These are phyloP conservation scores for Hylaea fasciaria DNA, from an alignment of 2,888 invertebrate species.

Conservation along the genomic window DNA sequence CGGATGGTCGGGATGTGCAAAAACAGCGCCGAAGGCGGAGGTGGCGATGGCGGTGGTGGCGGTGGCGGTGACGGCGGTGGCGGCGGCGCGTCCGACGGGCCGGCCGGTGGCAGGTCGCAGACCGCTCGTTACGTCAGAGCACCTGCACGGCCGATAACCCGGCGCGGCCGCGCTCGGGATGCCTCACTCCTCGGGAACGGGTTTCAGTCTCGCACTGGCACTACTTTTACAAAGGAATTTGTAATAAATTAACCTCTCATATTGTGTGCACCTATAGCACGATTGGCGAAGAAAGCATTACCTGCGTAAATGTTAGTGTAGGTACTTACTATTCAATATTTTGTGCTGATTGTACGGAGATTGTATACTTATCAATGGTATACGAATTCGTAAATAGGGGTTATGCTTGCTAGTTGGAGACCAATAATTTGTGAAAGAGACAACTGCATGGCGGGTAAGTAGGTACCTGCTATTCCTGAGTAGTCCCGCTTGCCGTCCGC, in stretches of 20 bases:
- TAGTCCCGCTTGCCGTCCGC: background rate
- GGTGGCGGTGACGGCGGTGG: slow-evolving; percentile 15
- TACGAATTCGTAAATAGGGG: no score
- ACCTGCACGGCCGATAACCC: slow-evolving; percentile 31
- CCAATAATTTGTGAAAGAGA: no score
- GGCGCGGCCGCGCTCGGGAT: slow-evolving; percentile 3
- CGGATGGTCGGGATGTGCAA: slow-evolving; percentile 4
- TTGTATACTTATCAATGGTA: no score
- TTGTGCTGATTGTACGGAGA: no score
- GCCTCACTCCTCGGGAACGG: slow-evolving; percentile 4
- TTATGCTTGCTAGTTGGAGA: no score
- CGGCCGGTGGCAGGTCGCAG: slow-evolving; percentile 20
- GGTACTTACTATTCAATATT: no score
- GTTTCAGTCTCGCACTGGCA: background rate
- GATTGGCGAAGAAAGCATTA: background rate
- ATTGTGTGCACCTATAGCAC: background rate
- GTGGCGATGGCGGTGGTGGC: background rate
- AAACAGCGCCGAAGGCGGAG: background rate
- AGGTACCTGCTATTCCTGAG: no score
- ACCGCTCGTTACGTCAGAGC: slow-evolving; percentile 23
- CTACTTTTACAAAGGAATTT: background rate
- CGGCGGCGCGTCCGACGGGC: slow-evolving; percentile 16
- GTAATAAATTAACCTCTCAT: background rate
- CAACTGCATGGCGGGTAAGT: no score
- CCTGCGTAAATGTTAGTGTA: no score